Conservation (phyloP, 2,888 invertebrate genomes). For the Cephus rjabovi region DNA sequence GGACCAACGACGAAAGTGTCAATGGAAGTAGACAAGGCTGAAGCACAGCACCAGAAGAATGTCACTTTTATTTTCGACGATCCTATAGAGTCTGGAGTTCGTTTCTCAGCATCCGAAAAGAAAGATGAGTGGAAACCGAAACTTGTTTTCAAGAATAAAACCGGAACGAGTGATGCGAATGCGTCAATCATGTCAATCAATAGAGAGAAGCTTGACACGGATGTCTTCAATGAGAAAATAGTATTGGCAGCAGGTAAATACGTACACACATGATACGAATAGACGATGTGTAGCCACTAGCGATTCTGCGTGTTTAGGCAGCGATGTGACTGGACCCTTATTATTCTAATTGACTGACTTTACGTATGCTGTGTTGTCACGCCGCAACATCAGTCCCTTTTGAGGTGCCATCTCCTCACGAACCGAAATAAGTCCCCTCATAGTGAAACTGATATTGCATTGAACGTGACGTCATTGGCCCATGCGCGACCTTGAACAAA, state of each 20-base stretch:
- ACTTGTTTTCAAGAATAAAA: constrained; percentile 48
- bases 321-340: too few species aligned
- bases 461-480: too few species aligned
- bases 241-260: constrained; percentile 42
- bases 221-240: constrained; percentile 45
- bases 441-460: too few species aligned
- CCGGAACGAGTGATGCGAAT: constrained; percentile 26
- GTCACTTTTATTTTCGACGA: background rate
- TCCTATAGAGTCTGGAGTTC: background rate
- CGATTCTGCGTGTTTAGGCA: too few species aligned
- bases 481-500: too few species aligned
- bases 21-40: background rate
- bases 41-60: background rate
- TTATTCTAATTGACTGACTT: too few species aligned
- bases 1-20: background rate
- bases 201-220: constrained; percentile 39
- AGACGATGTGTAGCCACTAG: too few species aligned
- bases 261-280: constrained; percentile 19
- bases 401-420: too few species aligned
- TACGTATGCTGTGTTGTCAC: too few species aligned
- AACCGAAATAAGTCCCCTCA: too few species aligned
- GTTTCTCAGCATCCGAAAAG: constrained; percentile 19
- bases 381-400: too few species aligned
- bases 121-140: constrained; percentile 52
- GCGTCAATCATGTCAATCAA: constrained; percentile 56